Conservation (phyloP, 2,888 invertebrate genomes). For the Craniophora ligustri region DNA sequence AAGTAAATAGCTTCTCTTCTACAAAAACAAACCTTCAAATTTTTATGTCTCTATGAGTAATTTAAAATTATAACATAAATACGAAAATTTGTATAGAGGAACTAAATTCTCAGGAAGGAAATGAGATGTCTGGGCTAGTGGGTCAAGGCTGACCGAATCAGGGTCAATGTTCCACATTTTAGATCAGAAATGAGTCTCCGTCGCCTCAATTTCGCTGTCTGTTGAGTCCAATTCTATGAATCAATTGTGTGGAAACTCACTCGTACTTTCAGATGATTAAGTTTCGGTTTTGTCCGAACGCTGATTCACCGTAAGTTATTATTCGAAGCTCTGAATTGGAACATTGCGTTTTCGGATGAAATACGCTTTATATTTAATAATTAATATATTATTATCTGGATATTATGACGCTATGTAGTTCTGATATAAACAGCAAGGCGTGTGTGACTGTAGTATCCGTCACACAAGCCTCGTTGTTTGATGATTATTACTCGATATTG, state of each 20-base stretch:
- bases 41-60: background rate
- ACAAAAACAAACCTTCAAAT: no score
- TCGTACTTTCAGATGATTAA: conserved; percentile 14
- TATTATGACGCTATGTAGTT: no score
- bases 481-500: no score
- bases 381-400: no score
- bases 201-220: conserved; percentile 19
- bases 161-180: conserved; percentile 26
- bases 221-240: conserved; percentile 40
- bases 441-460: no score
- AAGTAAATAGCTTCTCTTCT: no score
- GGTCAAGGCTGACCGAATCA: conserved; percentile 38
- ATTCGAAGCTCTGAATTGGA: background rate
- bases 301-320: background rate
- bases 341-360: background rate
- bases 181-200: conserved; percentile 19
- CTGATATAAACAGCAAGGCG: no score
- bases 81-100: background rate
- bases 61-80: background rate
- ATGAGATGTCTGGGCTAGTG: conserved; percentile 37
- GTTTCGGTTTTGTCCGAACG: background rate
- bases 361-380: no score
- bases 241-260: conserved; percentile 30
- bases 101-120: conserved; percentile 31
- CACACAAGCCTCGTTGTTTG: no score